Base-by-base conservation (phyloP, 2,888 invertebrate genomes). In the Sarcophaga subvicina region DNA sequence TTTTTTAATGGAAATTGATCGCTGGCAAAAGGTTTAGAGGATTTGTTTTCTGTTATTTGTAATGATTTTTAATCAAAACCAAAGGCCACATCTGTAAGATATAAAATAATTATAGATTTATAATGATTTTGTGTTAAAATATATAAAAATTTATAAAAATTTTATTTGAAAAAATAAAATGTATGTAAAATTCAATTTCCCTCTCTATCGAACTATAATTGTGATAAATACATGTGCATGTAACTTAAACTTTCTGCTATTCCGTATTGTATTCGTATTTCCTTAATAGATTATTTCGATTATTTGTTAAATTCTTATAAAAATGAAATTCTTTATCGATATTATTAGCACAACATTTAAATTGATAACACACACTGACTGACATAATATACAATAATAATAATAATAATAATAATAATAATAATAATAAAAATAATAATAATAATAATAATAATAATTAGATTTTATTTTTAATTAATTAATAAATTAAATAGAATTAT, bases 71-170 rank as follows among this genome's bases (percentile, higher is more conserved):
- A 93, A 92, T 93, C 93, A 92, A 93, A 93, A 93, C 92, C 93
- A 93, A 93, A 93, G 92, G 92, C 93, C 93, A 93, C 91, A 92
- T 93, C 93, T 93, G 93, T 92, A 93, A 93, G 90, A 91, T 90
- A 92, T 90, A 90, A 88, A 88, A 88, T 82, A 84, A 87, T 81
- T 72, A 87, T 70, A 70, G 62, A 72, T 71, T 69, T 83, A 59
- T 69, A 83, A 79, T 83, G 86, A 45, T 62, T 76, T 45, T 49
- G 81, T 81, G 66, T 81, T 76, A 62, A 78, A 45, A 6, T 17
- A 67, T 4, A 14, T 17, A 14, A 54, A 49, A 54, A 14, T 14
- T 14, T 54, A 54, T 3, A 54, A 14, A 14, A 3, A 12, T 14
- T 54, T 14, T 54, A 54, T 12, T 14, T 54, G 54, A 3, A 5